Evolutionary conservation across 2,113 vertebrate species (phyloP).

Genomic region (Colossoma macropomum): DNA sequence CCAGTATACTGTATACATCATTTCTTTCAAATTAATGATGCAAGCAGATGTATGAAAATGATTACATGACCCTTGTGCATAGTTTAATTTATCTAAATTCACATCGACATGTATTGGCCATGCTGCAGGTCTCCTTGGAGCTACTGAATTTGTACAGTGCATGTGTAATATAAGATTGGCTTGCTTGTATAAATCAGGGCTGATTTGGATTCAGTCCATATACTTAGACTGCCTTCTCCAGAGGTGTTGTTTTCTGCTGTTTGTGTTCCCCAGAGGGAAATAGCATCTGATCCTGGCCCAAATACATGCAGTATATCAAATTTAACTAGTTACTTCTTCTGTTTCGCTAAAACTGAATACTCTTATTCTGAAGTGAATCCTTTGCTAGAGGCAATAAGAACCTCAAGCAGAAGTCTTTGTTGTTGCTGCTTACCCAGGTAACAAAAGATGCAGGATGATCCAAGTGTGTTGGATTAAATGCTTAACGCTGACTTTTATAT

Average conservation of each 20-base stretch:
- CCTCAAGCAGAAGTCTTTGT: slow-evolving; percentile 45
- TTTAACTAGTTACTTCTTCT: slow-evolving; percentile 37
- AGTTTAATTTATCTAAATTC: slow-evolving; percentile 4
- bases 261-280: slow-evolving; percentile 15
- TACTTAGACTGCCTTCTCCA: slow-evolving; percentile 28
- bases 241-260: slow-evolving; percentile 34
- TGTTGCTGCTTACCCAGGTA: slow-evolving; percentile 19
- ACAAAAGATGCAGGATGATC: slow-evolving; percentile 43
- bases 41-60: background rate
- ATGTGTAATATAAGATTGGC: background rate
- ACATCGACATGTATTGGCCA: background rate
- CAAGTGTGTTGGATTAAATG: slow-evolving; percentile 37
- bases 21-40: slow-evolving; percentile 12
- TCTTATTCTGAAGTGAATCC: slow-evolving; percentile 43
- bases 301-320: slow-evolving; percentile 47
- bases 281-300: slow-evolving; percentile 44
- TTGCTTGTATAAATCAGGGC: background rate
- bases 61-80: background rate
- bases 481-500: slow-evolving; percentile 20
- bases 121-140: background rate
- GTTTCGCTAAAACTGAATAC: slow-evolving; percentile 40
- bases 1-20: background rate
- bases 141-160: slow-evolving; percentile 4
- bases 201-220: slow-evolving; percentile 12
- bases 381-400: slow-evolving; percentile 26